Evolutionary conservation across 2,888 invertebrate genomes (phyloP).

Genomic region (Rhodophaea formosa): DNA sequence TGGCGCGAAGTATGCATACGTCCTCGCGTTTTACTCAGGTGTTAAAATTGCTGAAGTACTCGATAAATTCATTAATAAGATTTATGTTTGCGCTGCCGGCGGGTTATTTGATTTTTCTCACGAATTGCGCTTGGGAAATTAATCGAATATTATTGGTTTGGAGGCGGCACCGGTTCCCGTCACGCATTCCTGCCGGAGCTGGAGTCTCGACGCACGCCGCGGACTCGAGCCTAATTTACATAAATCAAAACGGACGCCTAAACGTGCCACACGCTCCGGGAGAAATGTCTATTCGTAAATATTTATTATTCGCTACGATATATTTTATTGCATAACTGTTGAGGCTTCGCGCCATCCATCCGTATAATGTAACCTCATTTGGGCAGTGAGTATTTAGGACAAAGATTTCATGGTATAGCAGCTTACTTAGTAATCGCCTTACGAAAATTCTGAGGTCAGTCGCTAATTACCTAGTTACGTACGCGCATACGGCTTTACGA

Average conservation of each 20-base stretch:
- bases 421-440: conserved; percentile 9
- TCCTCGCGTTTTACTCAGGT: conserved; percentile 8
- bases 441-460: conserved; percentile 2
- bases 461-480: neutral
- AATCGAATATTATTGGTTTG: conserved; percentile 27
- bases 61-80: conserved; percentile 11
- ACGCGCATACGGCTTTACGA: neutral
- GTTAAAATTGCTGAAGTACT: conserved; percentile 7
- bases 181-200: conserved; percentile 29
- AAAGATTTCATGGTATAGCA: conserved; percentile 1
- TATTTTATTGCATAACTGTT: conserved; percentile 17
- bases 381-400: conserved; percentile 17
- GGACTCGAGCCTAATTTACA: conserved; percentile 52
- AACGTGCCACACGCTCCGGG: conserved; percentile 37
- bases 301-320: conserved; percentile 25
- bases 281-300: conserved; percentile 40
- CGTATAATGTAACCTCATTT: conserved; percentile 2
- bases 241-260: conserved; percentile 53
- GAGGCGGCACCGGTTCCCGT: conserved; percentile 29
- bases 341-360: neutral
- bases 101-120: conserved; percentile 11
- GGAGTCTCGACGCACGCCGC: conserved; percentile 39
- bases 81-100: conserved; percentile 4
- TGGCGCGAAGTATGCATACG: conserved; percentile 7
- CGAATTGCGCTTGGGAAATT: conserved; percentile 20